These are phyloP conservation scores for Cryptosula pallasiana DNA, from an alignment of 2,888 invertebrate species.

Conservation along the genomic window DNA sequence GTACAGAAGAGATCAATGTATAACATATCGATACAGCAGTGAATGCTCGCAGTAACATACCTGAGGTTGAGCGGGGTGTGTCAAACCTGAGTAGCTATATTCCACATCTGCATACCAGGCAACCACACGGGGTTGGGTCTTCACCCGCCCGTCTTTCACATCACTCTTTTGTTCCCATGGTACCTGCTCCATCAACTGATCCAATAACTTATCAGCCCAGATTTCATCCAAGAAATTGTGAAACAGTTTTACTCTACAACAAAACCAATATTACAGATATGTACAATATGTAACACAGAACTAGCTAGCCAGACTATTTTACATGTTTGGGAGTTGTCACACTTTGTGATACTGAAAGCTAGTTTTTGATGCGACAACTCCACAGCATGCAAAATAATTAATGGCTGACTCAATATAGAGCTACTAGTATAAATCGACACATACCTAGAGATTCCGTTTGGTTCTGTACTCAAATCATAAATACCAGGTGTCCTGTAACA, in stretches of 20 bases:
- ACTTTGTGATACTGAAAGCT: too few species aligned
- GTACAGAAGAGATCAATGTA: neutral
- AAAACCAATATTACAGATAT: neutral
- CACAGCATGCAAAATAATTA: too few species aligned
- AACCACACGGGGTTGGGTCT: slow-evolving; percentile 52
- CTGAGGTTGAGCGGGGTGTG: slow-evolving; percentile 36
- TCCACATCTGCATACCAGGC: slow-evolving; percentile 56
- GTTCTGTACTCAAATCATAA: slow-evolving; percentile 43
- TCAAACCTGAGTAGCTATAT: slow-evolving; percentile 53
- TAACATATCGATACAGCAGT: neutral
- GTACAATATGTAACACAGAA: neutral
- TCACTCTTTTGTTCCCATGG: slow-evolving; percentile 46
- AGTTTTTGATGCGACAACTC: too few species aligned
- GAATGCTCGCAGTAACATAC: slow-evolving; percentile 30
- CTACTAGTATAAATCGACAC: too few species aligned
- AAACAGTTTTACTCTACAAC: slow-evolving; percentile 39
- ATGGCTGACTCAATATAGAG: too few species aligned
- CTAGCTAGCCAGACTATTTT: too few species aligned
- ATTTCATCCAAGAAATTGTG: slow-evolving; percentile 39
- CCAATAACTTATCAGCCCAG: slow-evolving; percentile 38
- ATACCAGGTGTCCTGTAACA: slow-evolving; percentile 43
- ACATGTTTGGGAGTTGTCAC: too few species aligned
- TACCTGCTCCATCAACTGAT: slow-evolving; percentile 39
- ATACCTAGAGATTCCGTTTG: slow-evolving; percentile 45
- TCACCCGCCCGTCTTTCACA: slow-evolving; percentile 37